Evolutionary conservation across 1,140 invertebrate genomes (phyloP).

Genomic region (Drosophila ohnishii): DNA sequence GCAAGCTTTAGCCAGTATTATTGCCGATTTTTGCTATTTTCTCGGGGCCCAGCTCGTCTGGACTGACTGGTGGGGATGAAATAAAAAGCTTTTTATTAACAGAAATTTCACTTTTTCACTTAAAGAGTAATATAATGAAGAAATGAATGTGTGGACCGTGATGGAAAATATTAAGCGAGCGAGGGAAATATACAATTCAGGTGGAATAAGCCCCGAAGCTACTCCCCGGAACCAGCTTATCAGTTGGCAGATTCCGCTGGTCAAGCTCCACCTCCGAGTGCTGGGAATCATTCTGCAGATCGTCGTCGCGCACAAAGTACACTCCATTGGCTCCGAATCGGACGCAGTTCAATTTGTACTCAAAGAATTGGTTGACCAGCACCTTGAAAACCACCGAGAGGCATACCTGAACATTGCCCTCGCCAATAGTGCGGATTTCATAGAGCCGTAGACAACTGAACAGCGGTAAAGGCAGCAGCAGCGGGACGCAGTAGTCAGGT

Average conservation of each 20-base stretch:
- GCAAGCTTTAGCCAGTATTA: slow-evolving; percentile 61
- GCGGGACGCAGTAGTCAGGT: slow-evolving; percentile 58
- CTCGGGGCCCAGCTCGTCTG: slow-evolving; percentile 36
- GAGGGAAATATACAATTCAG: slow-evolving; percentile 8
- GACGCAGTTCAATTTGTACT: slow-evolving; percentile 64
- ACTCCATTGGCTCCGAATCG: slow-evolving; percentile 50
- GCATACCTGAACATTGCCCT: slow-evolving; percentile 51
- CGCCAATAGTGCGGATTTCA: slow-evolving; percentile 35
- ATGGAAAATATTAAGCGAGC: slow-evolving; percentile 18
- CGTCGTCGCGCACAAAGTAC: slow-evolving; percentile 26
- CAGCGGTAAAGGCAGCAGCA: slow-evolving; percentile 54
- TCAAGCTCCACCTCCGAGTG: background rate
- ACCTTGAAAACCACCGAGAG: slow-evolving; percentile 61
- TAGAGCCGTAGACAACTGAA: slow-evolving; percentile 58
- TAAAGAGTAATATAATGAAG: slow-evolving; percentile 47
- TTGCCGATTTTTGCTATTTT: slow-evolving; percentile 75
- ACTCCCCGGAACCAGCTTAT: slow-evolving; percentile 29
- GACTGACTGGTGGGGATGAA: slow-evolving; percentile 21
- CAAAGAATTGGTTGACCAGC: slow-evolving; percentile 47
- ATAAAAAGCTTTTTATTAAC: slow-evolving; percentile 72
- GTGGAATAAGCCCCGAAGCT: slow-evolving; percentile 6
- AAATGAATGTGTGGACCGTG: slow-evolving; percentile 22
- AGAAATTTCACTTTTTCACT: slow-evolving; percentile 74
- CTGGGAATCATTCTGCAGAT: background rate
- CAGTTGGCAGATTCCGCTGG: slow-evolving; percentile 12